These are phyloP conservation scores for Diabrotica balteata DNA, from an alignment of 2,888 invertebrate species.

Conservation along the genomic window DNA sequence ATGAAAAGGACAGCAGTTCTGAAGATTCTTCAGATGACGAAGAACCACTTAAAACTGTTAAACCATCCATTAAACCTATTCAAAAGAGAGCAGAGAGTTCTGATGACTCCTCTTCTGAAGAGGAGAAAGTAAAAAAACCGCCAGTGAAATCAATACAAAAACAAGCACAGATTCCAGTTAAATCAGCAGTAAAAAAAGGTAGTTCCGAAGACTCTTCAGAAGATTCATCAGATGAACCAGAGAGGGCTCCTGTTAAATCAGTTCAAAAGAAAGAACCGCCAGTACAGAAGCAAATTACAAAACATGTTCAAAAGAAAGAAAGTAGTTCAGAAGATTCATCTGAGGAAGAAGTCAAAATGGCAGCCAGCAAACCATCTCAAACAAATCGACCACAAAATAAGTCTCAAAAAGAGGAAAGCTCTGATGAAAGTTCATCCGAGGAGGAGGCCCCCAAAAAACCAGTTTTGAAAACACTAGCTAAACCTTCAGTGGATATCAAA, in stretches of 20 bases:
- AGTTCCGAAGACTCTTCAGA: constrained; percentile 43
- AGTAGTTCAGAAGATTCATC: constrained; percentile 47
- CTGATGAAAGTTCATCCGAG: constrained; percentile 50
- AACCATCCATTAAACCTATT: constrained; percentile 27
- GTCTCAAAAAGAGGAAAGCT: constrained; percentile 36
- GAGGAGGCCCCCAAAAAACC: constrained; percentile 46
- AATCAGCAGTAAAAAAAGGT: constrained; percentile 26
- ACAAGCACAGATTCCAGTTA: constrained; percentile 10
- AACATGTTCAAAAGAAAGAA: constrained; percentile 34
- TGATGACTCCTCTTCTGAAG: constrained; percentile 21
- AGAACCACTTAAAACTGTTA: constrained; percentile 20
- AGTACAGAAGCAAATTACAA: constrained; percentile 30
- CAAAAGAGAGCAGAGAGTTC: constrained; percentile 19
- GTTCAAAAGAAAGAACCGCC: constrained; percentile 32
- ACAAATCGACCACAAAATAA: constrained; percentile 22
- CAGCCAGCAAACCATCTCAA: constrained; percentile 27
- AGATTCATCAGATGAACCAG: constrained; percentile 33
- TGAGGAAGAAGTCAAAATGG: constrained; percentile 45
- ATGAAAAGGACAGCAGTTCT: constrained; percentile 14
- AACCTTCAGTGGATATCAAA: constrained; percentile 21
- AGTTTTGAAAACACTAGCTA: constrained; percentile 23
- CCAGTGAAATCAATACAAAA: constrained; percentile 44
- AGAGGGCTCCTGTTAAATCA: constrained; percentile 27
- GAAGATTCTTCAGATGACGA: constrained; percentile 28
- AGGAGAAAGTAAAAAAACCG: background rate